Percentiles rank a stretch among this genome's conserved stretches.
Conservation (phyloP, 2,888 invertebrate species). For the Empis livida region DNA sequence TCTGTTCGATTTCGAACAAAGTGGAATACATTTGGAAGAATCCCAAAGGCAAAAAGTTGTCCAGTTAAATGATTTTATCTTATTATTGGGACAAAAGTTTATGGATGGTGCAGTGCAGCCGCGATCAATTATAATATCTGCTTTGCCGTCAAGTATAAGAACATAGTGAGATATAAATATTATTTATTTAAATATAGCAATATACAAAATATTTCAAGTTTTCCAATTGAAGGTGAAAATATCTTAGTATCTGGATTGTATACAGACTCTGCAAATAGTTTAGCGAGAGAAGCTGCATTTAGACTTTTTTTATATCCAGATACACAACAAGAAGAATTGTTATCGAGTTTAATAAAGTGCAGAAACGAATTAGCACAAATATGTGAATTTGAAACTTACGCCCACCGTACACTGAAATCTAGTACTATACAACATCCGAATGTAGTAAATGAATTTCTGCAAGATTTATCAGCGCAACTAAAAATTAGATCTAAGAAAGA, state of each 20-base stretch:
- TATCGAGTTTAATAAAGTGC: constrained; percentile 57
- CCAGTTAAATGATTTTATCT: constrained; percentile 69
- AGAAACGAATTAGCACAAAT: constrained; percentile 68
- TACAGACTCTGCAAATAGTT: constrained; percentile 66
- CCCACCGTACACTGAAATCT: constrained; percentile 77
- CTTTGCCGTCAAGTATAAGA: constrained; percentile 57
- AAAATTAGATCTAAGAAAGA: constrained; percentile 57
- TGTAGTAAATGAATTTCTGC: constrained; percentile 67
- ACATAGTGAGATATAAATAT: constrained; percentile 49
- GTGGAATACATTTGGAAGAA: constrained; percentile 87
- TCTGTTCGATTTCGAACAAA: constrained; percentile 93
- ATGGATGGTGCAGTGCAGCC: constrained; percentile 63
- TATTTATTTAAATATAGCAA: background rate
- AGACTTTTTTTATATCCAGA: constrained; percentile 73
- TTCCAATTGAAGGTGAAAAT: constrained; percentile 54
- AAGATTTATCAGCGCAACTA: constrained; percentile 58
- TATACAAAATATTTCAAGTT: constrained; percentile 27
- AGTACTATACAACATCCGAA: constrained; percentile 74
- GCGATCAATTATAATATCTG: constrained; percentile 47
- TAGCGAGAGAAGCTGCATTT: constrained; percentile 79
- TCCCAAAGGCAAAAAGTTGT: constrained; percentile 62
- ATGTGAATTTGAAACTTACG: constrained; percentile 83
- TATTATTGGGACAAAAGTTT: constrained; percentile 72
- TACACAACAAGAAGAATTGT: constrained; percentile 55
- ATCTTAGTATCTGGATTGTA: constrained; percentile 68